A percentile compares a stretch with the other conserved stretches of the same genome.
Evolutionary conservation across 2,888 invertebrate genomes (phyloP).

Genomic region (Plebejus melissa): DNA sequence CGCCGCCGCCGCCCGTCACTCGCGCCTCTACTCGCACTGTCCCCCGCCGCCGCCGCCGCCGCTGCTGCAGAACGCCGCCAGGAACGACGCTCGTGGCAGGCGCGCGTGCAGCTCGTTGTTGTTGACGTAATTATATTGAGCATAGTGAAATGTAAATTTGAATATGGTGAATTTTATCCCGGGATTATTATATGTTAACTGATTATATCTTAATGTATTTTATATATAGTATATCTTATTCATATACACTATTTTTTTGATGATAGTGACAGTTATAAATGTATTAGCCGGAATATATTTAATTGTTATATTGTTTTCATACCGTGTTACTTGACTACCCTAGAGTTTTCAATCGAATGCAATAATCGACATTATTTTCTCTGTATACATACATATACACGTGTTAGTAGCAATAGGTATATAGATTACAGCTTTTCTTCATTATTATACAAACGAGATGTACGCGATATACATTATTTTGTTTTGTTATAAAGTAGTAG

Average conservation of each 20-base stretch:
- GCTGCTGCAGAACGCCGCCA: constrained; percentile 24
- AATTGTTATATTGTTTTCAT: constrained; percentile 73
- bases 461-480: constrained; percentile 51
- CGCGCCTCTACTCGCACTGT: constrained; percentile 28
- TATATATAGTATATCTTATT: constrained; percentile 56
- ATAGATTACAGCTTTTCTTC: constrained; percentile 51
- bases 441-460: constrained; percentile 59
- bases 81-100: constrained; percentile 11
- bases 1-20: constrained; percentile 29
- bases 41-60: constrained; percentile 29
- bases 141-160: constrained; percentile 65
- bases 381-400: constrained; percentile 67
- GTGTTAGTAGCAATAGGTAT: constrained; percentile 60
- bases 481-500: constrained; percentile 71
- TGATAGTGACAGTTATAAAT: constrained; percentile 54
- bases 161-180: constrained; percentile 64
- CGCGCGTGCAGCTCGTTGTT: constrained; percentile 47
- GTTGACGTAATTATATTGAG: constrained; percentile 63
- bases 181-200: constrained; percentile 63
- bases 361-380: constrained; percentile 65
- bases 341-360: constrained; percentile 55
- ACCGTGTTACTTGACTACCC: constrained; percentile 50
- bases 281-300: constrained; percentile 51
- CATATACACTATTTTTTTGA: constrained; percentile 69
- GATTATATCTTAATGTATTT: constrained; percentile 52